A percentile compares a stretch with the other conserved stretches of the same genome.
phyloP scores from a whole-genome alignment of 2,888 invertebrate species.

The Drosophila mimica region DNA sequence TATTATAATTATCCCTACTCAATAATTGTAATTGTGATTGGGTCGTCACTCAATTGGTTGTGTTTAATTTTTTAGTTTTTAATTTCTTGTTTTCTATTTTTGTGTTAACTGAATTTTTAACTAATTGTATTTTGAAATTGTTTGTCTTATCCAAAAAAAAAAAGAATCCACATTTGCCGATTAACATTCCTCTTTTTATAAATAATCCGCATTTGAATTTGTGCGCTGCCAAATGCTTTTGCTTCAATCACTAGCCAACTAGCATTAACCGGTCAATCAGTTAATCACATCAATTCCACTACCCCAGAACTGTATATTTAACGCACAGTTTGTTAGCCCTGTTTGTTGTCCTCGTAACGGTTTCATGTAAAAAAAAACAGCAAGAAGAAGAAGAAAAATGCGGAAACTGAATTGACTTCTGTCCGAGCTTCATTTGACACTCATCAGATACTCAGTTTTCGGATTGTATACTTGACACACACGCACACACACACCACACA shows the following conservation, averaged over 20 bases:
- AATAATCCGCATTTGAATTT: slow-evolving; percentile 6
- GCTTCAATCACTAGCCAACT: slow-evolving; percentile 10
- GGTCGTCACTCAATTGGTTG: slow-evolving; percentile 5
- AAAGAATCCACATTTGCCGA: neutral
- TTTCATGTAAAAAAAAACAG: neutral
- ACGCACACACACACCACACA: neutral
- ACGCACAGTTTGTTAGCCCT: slow-evolving; percentile 48
- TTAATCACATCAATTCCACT: slow-evolving; percentile 1
- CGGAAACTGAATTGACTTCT: neutral
- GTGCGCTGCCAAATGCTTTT: slow-evolving; percentile 16
- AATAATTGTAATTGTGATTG: slow-evolving; percentile 14
- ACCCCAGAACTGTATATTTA: slow-evolving; percentile 17
- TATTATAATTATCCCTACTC: no score
- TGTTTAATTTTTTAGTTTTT: slow-evolving; percentile 2
- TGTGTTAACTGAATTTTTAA: neutral
- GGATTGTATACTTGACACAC: slow-evolving; percentile 1
- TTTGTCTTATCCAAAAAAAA: slow-evolving; percentile 1
- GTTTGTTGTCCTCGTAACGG: slow-evolving; percentile 11
- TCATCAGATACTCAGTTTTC: neutral
- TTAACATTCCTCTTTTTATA: slow-evolving; percentile 18
- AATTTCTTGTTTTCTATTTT: neutral
- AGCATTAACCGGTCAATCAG: slow-evolving; percentile 8
- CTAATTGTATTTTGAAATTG: neutral
- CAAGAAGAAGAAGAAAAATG: neutral
- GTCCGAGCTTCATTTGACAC: neutral